Base-by-base conservation (phyloP, 1,140 invertebrate species). In the Hylyphantes graminicola region DNA sequence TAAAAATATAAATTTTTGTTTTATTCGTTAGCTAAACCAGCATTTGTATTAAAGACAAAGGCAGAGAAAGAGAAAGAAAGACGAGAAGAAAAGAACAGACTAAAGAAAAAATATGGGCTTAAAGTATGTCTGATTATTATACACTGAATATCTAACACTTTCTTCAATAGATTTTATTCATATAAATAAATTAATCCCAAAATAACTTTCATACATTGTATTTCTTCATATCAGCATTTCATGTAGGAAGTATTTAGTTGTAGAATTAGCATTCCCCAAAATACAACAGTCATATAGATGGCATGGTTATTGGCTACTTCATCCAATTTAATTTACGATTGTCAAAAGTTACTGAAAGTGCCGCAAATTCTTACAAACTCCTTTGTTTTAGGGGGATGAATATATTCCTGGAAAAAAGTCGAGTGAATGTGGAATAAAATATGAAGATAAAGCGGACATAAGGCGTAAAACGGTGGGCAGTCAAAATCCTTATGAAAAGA, bases 71-170 rank as follows among this genome's bases (percentile, higher is more conserved):
- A 88, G 77, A 80, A 79, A 70, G 85, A 88, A 68, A 81, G 88
- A 51, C 88, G 85, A 82, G 72, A 87, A 35, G 93, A 96, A 88
- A 87, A 97, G 35, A 94, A 93, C 81, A 91, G 94, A 50, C 89
- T 97, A 10, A 94, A 94, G 88, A 93, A 94, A 88, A 96, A 95
- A 89, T 97, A 96, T 90, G 95, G 94, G 0, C 89, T 90, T 19
- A 85, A 88, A 86, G 89, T 90, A 87, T 81, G 73, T 68, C 55
- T 11, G 21, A 54, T 73, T 73, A 53, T 9, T 73, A 50, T 68
- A 12, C 35, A 35, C 35, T 35, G 35, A 5, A 35, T 68, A 55
- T 8, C 9, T 74, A 35, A 51, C 11, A 74, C 17, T 74, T 74
- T 54, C 15, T 11, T 15, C 15, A 57, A 53, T 15, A 74, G 35